Evolutionary conservation across 2,888 invertebrate genomes (phyloP).

Genomic region (Stenotaenia linearis): DNA sequence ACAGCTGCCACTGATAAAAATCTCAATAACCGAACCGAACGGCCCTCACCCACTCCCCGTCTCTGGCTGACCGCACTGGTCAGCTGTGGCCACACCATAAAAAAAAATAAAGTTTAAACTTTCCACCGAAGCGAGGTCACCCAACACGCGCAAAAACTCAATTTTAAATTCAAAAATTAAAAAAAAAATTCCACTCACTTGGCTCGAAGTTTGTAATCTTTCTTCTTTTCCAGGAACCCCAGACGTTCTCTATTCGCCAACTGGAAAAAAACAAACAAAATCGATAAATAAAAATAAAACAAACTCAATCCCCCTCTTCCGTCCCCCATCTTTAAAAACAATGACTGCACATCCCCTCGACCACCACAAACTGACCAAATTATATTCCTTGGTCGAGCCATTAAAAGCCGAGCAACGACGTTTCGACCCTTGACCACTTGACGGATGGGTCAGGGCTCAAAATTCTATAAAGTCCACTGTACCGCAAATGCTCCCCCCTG

Average conservation of each 20-base stretch:
- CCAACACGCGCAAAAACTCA: background rate
- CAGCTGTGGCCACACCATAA: constrained; percentile 19
- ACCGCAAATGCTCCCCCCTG: background rate
- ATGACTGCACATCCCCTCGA: background rate
- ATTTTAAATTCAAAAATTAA: background rate
- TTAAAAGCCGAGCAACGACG: constrained; percentile 3
- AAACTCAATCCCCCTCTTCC: background rate
- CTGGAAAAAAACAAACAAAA: constrained; percentile 39
- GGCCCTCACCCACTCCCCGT: background rate
- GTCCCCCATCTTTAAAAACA: background rate
- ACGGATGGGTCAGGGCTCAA: constrained; percentile 26
- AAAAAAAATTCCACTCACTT: constrained; percentile 40
- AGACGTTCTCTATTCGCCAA: constrained; percentile 69
- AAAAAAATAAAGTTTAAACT: constrained; percentile 14
- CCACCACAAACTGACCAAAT: background rate
- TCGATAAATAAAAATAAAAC: constrained; percentile 31
- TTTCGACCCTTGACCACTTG: constrained; percentile 14
- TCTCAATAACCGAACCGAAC: constrained; percentile 7
- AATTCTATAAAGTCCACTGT: constrained; percentile 10
- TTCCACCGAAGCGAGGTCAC: background rate
- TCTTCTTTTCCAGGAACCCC: constrained; percentile 80
- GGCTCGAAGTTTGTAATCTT: constrained; percentile 75
- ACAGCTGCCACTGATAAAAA: constrained; percentile 19
- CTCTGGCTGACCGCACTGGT: constrained; percentile 11
- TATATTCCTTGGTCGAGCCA: background rate